These are phyloP conservation scores for Cheilosia scutellata DNA, from an alignment of 2,888 invertebrate genomes.

Conservation along the genomic window DNA sequence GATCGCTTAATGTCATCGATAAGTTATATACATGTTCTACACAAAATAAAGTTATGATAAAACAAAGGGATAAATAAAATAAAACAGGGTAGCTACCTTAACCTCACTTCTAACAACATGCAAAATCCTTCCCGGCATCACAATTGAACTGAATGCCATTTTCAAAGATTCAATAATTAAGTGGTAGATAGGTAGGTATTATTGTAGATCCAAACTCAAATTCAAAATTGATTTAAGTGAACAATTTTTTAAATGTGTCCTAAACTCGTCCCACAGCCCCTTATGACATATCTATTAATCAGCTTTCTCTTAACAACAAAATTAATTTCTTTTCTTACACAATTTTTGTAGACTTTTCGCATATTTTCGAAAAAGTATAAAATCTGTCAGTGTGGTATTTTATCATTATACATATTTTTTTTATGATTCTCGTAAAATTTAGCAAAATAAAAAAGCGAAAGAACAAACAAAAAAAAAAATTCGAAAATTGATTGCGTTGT, in stretches of 20 bases:
- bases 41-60: too few species aligned
- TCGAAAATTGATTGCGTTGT: conserved; percentile 71
- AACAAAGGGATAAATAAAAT: too few species aligned
- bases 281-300: neutral
- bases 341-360: conserved; percentile 20
- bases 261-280: neutral
- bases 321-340: conserved; percentile 4
- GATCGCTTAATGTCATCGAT: too few species aligned
- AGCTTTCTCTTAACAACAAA: neutral
- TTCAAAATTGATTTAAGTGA: neutral
- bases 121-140: too few species aligned
- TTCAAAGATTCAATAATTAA: too few species aligned
- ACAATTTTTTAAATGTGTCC: neutral
- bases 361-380: conserved; percentile 17
- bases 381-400: conserved; percentile 45
- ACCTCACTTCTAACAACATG: too few species aligned
- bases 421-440: conserved; percentile 43
- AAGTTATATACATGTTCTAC: too few species aligned
- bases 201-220: neutral
- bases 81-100: too few species aligned
- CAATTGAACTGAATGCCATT: too few species aligned
- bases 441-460: conserved; percentile 42
- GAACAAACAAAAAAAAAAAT: conserved; percentile 16
- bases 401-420: conserved; percentile 43
- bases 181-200: too few species aligned